A percentile compares a stretch with the other conserved stretches of the same genome.
phyloP scores from a whole-genome alignment of 2,113 vertebrate species.

The Carassius auratus region DNA sequence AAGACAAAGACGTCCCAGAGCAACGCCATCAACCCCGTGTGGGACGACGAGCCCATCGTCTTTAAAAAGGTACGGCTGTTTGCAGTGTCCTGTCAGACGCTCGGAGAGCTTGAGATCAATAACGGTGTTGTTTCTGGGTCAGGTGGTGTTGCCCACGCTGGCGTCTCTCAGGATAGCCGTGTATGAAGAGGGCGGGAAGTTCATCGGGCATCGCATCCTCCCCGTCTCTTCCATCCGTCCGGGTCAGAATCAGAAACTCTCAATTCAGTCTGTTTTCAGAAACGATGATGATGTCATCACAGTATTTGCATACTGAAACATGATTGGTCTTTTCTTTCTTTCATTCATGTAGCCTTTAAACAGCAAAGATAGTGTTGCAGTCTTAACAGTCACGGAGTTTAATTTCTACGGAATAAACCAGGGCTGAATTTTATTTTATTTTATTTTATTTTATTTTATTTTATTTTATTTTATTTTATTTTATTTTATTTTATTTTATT shows the following conservation, averaged over 20 bases:
- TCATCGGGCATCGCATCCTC: slow-evolving; percentile 87
- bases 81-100: too few relatives aligned
- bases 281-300: too few relatives aligned
- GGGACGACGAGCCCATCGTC: slow-evolving; percentile 88
- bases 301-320: not conserved
- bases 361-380: too few relatives aligned
- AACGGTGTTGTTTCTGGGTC: not conserved
- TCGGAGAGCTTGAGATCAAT: not conserved
- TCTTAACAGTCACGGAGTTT: not conserved
- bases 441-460: too few relatives aligned
- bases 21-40: slow-evolving; percentile 88
- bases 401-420: not conserved
- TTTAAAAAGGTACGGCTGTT: slow-evolving; percentile 84
- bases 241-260: slow-evolving; percentile 69
- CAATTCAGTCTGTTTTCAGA: too few relatives aligned
- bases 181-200: slow-evolving; percentile 90
- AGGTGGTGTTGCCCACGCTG: slow-evolving; percentile 87
- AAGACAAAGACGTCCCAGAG: slow-evolving; percentile 89
- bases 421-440: too few relatives aligned
- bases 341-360: too few relatives aligned
- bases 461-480: too few relatives aligned
- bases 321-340: not conserved
- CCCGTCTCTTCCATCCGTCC: slow-evolving; percentile 88
- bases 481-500: too few relatives aligned
- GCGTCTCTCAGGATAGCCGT: slow-evolving; percentile 85